A percentile compares a stretch with the other conserved stretches of the same genome.
Evolutionary conservation across 2,113 vertebrate genomes (phyloP).

Genomic region (western clawed frog (Xenopus tropicalis)): UCB_Xtro_10.0 CM004446.2:101791501-101792000

Average conservation of each 20-base stretch:
- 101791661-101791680: not conserved
- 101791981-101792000: too few relatives aligned
- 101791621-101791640: not conserved
- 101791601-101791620: not conserved
- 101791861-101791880: too few relatives aligned
- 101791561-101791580: slow-evolving; percentile 3
- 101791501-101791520: slow-evolving; percentile 18
- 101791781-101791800: too few relatives aligned
- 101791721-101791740: not conserved
- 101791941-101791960: too few relatives aligned
- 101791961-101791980: too few relatives aligned
- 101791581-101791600: slow-evolving; percentile 2
- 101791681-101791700: not conserved
- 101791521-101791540: slow-evolving; percentile 6
- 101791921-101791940: too few relatives aligned
- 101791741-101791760: not conserved
- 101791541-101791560: slow-evolving; percentile 22
- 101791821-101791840: too few relatives aligned
- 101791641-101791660: not conserved
- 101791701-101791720: not conserved
- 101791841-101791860: too few relatives aligned
- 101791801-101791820: too few relatives aligned
- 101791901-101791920: too few relatives aligned
- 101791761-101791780: too few relatives aligned
- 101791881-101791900: too few relatives aligned